Base-by-base conservation (phyloP, 2,888 invertebrate species). In the Lymantria dispar region DNA sequence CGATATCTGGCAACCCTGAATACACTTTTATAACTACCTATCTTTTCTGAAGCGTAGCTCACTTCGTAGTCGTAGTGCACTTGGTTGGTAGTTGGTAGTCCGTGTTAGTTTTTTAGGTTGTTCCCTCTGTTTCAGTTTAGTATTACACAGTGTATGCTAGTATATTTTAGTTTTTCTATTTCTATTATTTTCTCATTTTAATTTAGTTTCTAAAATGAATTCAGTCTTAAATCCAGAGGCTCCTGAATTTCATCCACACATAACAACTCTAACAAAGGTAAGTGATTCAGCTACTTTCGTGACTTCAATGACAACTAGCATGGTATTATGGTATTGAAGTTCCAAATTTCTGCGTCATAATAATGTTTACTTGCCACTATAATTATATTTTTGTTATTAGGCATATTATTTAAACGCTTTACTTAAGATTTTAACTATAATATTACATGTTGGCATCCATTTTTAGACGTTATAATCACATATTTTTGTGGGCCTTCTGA, bases 151-250 rank as follows among this genome's bases (percentile, higher is more conserved):
- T 58, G 65, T 58, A 60, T 68, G 68, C 68, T 65, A 62, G 60
- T 60, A 47, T 46, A 70, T 56, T 59, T 57, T 56, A 48, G 60
- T 57, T 57, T 57, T 60, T 53, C 53, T 52, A 52, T 62, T 53
- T 62, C 55, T 57, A 10, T 56, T 64, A 62, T 61, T 57, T 68
- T 52, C 54, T 59, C 45, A 50, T 54, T 54, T 58, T 58, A 58
- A 59, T 58, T 59, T 49, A 58, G n/a, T 49, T 45, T 13, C 52
- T 60, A 80, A 72, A 64, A 87, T 88, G 87, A 79, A 81, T 73
- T 87, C 83, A 36, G 70, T 67, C 55, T 68, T 88, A 53, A 87
- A 88, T 70, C 88, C 88, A 1, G 87, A 87, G 58, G 87, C 87
- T 48, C 86, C 87, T 36, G 88, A 88, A 58, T 88, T 88, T 67